Conservation (phyloP, 2,888 invertebrate species). For the Agelastica alni region DNA sequence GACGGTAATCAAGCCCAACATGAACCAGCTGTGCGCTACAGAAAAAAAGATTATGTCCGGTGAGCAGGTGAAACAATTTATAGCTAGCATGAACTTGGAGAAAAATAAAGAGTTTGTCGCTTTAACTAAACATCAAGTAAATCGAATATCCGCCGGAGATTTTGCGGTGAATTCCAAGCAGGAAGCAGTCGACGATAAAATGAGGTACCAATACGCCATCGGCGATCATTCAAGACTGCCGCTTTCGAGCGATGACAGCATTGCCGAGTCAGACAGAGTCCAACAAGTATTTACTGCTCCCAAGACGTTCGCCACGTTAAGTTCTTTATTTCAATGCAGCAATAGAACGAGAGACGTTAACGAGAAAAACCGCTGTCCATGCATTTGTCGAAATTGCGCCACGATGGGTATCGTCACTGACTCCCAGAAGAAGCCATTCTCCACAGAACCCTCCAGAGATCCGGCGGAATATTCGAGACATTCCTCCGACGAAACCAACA, state of each 20-base stretch:
- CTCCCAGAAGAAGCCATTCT: constrained; percentile 51
- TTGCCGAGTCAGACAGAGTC: constrained; percentile 17
- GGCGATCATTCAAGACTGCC: constrained; percentile 6
- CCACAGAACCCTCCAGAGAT: constrained; percentile 36
- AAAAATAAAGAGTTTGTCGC: constrained; percentile 4
- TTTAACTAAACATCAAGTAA: constrained; percentile 1
- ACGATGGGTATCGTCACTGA: constrained; percentile 51
- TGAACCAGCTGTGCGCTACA: constrained; percentile 35
- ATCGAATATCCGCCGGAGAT: not conserved
- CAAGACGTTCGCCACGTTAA: constrained; percentile 42
- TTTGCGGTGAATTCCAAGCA: not conserved
- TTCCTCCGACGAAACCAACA: no score
- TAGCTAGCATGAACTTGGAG: constrained; percentile 43
- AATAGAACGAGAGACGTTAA: constrained; percentile 37
- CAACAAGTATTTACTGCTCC: constrained; percentile 48
- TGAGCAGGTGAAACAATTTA: constrained; percentile 43
- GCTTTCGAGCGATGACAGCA: not conserved
- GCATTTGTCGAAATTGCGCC: constrained; percentile 53
- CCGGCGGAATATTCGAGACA: constrained; percentile 21
- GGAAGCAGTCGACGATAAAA: not conserved
- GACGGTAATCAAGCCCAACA: constrained; percentile 49
- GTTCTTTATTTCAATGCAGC: constrained; percentile 44
- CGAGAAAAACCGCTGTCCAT: constrained; percentile 46
- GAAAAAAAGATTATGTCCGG: constrained; percentile 40
- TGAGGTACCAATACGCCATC: constrained; percentile 17